Evolutionary conservation across 1,140 invertebrate species (phyloP), one percentile per base, ranked within the genome.

Genomic region (Pemphigus obesinymphae): DNA sequence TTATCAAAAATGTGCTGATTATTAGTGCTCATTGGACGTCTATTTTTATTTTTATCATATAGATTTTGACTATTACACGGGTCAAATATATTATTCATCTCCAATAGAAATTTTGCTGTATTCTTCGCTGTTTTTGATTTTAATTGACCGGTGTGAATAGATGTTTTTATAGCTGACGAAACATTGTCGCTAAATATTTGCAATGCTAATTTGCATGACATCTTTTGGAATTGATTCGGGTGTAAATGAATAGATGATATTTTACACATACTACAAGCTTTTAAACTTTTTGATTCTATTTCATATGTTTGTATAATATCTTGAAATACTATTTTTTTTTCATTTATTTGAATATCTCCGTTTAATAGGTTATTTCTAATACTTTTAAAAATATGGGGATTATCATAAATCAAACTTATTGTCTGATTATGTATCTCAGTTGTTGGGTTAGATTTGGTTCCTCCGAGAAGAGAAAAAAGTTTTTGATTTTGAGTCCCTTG

Each of bases 401-500:
- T 63, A 63, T 63, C 58, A 15, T 63, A 34, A 15, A 63, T 63
- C 17, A 63, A 63, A 31, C 31, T 1, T 15, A 63, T 10, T 7
- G 10, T 63, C 13, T 63, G 26, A 17, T 34, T 63, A 63, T 34
- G 26, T 31, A 63, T 63, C 1, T 29, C 31, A 31, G 26, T 63
- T 63, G 15, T 63, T 63, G 58, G 58, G 31, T 63, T 31, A 3
- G 58, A 63, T 4, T 13, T 26, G 31, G 58, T 63, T 63, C 58
- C 58, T 0, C 29, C 58, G 13, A 34, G 26, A 63, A 63, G 58
- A 17, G 58, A 63, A 63, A 63, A 63, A 31, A 63, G 6, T 34
- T 63, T 63, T 63, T 63, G 58, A 63, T 63, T 63, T 63, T 63
- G 58, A 15, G 58, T 63, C 26, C 58, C 58, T 34, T 63, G 58